Base-by-base conservation (phyloP, 1,140 invertebrate genomes). In the Drosophila santomea region DNA sequence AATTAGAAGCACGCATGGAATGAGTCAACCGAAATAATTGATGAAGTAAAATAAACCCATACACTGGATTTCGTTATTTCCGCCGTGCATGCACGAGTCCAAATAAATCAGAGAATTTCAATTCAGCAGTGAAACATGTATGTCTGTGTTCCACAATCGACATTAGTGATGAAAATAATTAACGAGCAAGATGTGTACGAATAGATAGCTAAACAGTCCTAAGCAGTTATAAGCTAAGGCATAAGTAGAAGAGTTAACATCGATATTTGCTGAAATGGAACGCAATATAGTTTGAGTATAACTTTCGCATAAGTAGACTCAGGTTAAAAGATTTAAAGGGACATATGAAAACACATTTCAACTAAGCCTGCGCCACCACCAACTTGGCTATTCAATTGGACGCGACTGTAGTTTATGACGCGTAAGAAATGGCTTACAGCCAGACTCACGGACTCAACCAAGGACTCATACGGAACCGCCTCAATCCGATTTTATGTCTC, bases 11-110 rank as follows among this genome's bases (percentile, higher is more conserved):
- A 57, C 44, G 66, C 28, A 57, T 39, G 64, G 36, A 56, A 43
- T 45, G 55, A 62, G 45, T 43, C 61, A 54, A 15, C 38, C 61
- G 61, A 66, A 68, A 68, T 68, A 68, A 68, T 68, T 68, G 64
- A 68, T 68, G 64, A 68, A 67, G 28, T 44, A 10, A 66, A 68
- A 68, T 45, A 52, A 25, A 20, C 0, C 23, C 60, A 66, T 28
- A 35, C 20, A 51, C 23, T 36, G 20, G 36, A 66, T n/a, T 59
- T 32, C 3, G 12, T 32, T 50, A 17, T 15, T 28, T 8, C 25
- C 48, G 6, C 20, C 8, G 12, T 4, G 51, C 8, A 50, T 5
- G 6, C 23, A 58, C 15, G 17, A 15, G 6, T 8, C 10, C 14
- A 44, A 25, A 64, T 64, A n/a, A 61, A 64, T 64, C 61, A 45